Evolutionary conservation across 2,888 invertebrate species (phyloP).

Genomic region (Alloscopus bannaensis): DNA sequence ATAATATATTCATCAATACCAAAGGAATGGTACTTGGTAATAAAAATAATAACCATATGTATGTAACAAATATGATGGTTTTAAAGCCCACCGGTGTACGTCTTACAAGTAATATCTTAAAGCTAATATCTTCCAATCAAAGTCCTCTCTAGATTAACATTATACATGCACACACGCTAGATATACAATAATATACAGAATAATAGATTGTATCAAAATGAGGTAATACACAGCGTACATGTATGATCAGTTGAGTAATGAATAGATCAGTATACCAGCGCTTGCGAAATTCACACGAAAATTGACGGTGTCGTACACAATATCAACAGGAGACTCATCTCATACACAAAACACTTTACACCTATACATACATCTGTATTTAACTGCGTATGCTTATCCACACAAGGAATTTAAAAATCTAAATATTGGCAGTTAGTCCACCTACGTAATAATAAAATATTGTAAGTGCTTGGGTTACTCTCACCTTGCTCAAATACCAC

Average conservation of each 20-base stretch:
- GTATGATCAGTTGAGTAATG: background rate
- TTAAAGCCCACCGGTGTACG: conserved; percentile 7
- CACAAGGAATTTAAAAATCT: background rate
- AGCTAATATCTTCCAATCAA: background rate
- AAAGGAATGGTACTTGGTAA: conserved; percentile 56
- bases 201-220: conserved; percentile 20
- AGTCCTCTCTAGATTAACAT: background rate
- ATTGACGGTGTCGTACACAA: conserved; percentile 15
- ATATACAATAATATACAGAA: background rate
- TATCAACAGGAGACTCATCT: conserved; percentile 45
- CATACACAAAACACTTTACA: conserved; percentile 18
- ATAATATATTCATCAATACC: conserved; percentile 17
- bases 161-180: too few species aligned
- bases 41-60: conserved; percentile 49
- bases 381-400: background rate
- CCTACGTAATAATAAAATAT: conserved; percentile 15
- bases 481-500: too few species aligned
- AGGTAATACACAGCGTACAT: conserved; percentile 11
- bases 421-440: conserved; percentile 44
- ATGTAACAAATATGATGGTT: too few species aligned
- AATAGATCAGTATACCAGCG: conserved; percentile 43
- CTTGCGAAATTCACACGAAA: conserved; percentile 29
- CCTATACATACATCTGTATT: background rate
- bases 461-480: too few species aligned
- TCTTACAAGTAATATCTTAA: background rate